Evolutionary conservation across 2,888 invertebrate species (phyloP).

Genomic region (Antheraea assamensis): DNA sequence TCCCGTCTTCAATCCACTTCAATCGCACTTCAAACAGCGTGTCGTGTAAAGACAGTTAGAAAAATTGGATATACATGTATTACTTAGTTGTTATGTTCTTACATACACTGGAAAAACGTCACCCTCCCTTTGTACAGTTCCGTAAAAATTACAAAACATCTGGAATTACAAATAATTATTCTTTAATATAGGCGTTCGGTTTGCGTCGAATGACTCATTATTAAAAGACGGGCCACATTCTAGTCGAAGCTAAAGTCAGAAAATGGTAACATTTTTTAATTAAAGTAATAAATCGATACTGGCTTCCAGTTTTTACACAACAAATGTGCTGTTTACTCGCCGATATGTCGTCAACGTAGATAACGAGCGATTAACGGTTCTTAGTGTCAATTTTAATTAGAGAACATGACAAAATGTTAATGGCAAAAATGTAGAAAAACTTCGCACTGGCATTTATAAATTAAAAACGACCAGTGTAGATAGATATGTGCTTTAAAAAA

Average conservation of each 20-base stretch:
- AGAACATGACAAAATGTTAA: slow-evolving; percentile 32
- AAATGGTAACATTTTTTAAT: slow-evolving; percentile 17
- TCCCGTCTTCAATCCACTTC: too few species aligned
- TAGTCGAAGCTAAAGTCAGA: not conserved
- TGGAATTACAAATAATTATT: too few species aligned
- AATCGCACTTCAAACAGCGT: too few species aligned
- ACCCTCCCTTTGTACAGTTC: too few species aligned
- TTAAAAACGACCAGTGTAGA: not conserved
- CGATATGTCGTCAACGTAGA: slow-evolving; percentile 36
- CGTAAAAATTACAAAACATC: too few species aligned
- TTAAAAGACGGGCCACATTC: not conserved
- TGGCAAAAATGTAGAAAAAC: slow-evolving; percentile 29
- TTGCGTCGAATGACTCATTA: not conserved
- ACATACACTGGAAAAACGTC: too few species aligned
- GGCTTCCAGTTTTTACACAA: not conserved
- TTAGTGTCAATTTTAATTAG: slow-evolving; percentile 49
- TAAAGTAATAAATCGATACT: slow-evolving; percentile 19
- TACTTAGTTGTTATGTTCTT: too few species aligned
- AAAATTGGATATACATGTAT: too few species aligned
- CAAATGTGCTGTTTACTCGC: slow-evolving; percentile 25
- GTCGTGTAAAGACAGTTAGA: too few species aligned
- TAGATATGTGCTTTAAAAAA: not conserved
- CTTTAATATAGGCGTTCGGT: too few species aligned
- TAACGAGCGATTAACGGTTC: slow-evolving; percentile 45
- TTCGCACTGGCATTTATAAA: not conserved